Evolutionary conservation across 1,140 invertebrate genomes (phyloP).

Genomic region (Reticulitermes speratus): DNA sequence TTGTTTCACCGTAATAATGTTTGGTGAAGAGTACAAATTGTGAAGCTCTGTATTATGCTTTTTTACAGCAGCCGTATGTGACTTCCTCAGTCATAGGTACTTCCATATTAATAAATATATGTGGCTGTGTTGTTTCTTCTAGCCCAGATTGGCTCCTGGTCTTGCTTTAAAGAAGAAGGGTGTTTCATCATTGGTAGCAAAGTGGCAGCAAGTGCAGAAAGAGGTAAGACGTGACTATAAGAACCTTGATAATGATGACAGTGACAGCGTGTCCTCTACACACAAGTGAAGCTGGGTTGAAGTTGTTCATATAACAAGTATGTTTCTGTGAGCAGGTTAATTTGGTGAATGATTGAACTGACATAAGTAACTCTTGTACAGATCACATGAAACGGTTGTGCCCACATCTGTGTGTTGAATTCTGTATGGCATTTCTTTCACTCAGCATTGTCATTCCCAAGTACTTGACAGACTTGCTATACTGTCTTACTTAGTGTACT

Average conservation of each 20-base stretch:
- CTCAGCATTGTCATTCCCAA: background rate
- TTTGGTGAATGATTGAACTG: too few species aligned
- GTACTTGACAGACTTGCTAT: background rate
- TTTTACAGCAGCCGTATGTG: too few species aligned
- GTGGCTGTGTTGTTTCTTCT: constrained; percentile 39
- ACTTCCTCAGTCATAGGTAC: too few species aligned
- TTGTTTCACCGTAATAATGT: background rate
- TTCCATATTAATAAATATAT: constrained; percentile 27
- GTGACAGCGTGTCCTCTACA: constrained; percentile 28
- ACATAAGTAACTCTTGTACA: background rate
- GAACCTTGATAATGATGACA: constrained; percentile 27
- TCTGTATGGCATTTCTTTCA: background rate
- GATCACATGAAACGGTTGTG: background rate
- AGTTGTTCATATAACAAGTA: background rate
- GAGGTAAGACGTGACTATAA: constrained; percentile 44
- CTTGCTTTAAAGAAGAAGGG: constrained; percentile 70
- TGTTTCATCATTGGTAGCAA: constrained; percentile 68
- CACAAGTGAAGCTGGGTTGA: constrained; percentile 13
- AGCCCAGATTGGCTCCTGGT: constrained; percentile 58
- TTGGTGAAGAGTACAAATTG: background rate
- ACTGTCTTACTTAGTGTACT: background rate
- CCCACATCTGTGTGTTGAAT: background rate
- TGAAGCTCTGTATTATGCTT: too few species aligned
- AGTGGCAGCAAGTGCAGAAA: constrained; percentile 71
- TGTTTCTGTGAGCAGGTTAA: background rate